phyloP scores from a whole-genome alignment of 2,113 vertebrate species.

The Thymallus thymallus region DNA sequence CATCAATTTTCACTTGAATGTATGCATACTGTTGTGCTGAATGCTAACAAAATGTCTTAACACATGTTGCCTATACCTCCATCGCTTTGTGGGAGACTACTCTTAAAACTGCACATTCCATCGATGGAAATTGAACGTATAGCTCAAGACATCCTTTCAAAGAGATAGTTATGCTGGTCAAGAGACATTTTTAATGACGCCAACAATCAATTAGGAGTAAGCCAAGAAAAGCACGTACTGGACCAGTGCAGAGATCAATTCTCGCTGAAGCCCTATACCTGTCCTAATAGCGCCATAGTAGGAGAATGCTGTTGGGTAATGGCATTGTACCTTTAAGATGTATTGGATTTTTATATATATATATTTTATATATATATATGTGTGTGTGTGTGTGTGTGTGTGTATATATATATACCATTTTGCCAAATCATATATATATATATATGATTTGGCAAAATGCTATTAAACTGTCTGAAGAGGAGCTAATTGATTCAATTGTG shows the following conservation, averaged over 20 bases:
- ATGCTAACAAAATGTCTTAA: slow-evolving; percentile 45
- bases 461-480: slow-evolving; percentile 15
- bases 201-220: not conserved
- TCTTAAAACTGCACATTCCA: slow-evolving; percentile 31
- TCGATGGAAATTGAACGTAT: not conserved
- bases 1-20: slow-evolving; percentile 22
- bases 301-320: not conserved
- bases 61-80: slow-evolving; percentile 46
- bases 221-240: not conserved
- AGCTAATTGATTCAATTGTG: slow-evolving; percentile 4
- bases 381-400: too few species aligned
- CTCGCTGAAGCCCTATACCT: slow-evolving; percentile 1
- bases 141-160: slow-evolving; percentile 9
- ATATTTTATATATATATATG: too few species aligned
- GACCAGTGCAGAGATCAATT: not conserved
- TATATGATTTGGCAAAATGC: too few species aligned
- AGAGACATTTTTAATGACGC: not conserved
- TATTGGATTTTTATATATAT: not conserved
- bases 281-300: not conserved
- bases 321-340: not conserved
- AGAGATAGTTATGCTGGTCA: slow-evolving; percentile 17
- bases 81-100: slow-evolving; percentile 16
- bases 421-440: too few species aligned
- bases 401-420: too few species aligned
- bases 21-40: slow-evolving; percentile 26